phyloP scores from a whole-genome alignment of 2,888 invertebrate species.

The Diaperis boleti region DNA sequence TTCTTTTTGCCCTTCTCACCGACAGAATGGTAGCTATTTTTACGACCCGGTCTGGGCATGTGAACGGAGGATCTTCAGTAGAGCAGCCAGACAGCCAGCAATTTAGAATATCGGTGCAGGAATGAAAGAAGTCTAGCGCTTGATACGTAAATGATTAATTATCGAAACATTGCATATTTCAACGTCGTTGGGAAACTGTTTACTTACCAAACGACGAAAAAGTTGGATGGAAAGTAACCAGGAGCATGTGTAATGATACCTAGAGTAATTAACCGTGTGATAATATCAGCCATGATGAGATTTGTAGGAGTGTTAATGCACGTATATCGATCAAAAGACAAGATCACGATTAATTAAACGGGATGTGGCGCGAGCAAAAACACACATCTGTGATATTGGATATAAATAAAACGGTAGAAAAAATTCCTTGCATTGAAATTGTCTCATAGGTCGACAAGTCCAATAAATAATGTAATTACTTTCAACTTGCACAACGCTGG shows the following conservation, averaged over 20 bases:
- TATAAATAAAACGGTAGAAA: not conserved
- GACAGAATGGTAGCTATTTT: constrained; percentile 47
- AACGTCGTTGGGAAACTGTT: too few relatives aligned
- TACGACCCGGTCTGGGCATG: constrained; percentile 46
- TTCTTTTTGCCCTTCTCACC: constrained; percentile 21
- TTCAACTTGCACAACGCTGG: constrained; percentile 19
- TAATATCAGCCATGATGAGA: constrained; percentile 9
- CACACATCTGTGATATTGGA: too few relatives aligned
- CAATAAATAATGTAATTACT: constrained; percentile 33
- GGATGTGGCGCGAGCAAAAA: not conserved
- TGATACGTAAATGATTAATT: constrained; percentile 4
- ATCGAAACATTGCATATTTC: not conserved
- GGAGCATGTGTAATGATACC: too few relatives aligned
- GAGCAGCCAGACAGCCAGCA: constrained; percentile 23
- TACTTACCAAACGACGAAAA: too few relatives aligned
- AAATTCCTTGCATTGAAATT: constrained; percentile 16
- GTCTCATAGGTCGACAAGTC: constrained; percentile 24
- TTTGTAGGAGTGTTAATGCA: constrained; percentile 16
- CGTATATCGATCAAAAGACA: too few relatives aligned
- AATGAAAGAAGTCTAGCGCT: not conserved
- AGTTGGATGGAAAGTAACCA: too few relatives aligned
- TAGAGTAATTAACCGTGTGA: constrained; percentile 14
- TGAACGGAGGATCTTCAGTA: constrained; percentile 19
- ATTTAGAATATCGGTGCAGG: constrained; percentile 13
- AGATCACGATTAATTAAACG: constrained; percentile 6